phyloP scores from a whole-genome alignment of 2,113 vertebrate species.

The Cettia cetti region DNA sequence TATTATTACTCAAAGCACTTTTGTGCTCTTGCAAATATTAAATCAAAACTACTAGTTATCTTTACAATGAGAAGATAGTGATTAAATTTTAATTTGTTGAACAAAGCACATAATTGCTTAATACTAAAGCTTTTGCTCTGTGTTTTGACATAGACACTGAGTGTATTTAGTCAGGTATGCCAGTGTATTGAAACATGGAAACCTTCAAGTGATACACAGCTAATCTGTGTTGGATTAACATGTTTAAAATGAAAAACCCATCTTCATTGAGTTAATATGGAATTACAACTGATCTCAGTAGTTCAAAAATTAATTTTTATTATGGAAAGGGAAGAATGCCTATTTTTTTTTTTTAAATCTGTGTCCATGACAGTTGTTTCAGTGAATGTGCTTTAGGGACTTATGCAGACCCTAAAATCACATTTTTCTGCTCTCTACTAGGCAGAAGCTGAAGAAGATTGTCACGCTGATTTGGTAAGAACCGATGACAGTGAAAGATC shows the following conservation, averaged over 20 bases:
- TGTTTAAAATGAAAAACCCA: neutral
- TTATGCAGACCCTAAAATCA: neutral
- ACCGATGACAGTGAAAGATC: constrained; percentile 80
- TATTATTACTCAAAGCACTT: neutral
- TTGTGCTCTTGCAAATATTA: neutral
- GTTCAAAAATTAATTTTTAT: neutral
- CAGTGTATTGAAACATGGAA: neutral
- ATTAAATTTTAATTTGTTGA: neutral
- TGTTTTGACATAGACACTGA: neutral
- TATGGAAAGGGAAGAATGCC: neutral
- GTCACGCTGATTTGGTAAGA: constrained; percentile 78
- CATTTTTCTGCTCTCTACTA: constrained; percentile 43
- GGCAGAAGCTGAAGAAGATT: constrained; percentile 90
- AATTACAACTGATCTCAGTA: neutral
- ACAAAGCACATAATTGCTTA: neutral
- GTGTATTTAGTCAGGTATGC: neutral
- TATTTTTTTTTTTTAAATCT: neutral
- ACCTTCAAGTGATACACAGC: neutral
- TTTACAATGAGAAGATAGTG: neutral
- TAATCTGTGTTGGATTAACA: neutral
- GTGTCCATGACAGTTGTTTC: neutral
- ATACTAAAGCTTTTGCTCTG: neutral
- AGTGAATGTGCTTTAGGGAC: neutral
- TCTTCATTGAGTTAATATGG: neutral
- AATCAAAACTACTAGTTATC: neutral